Evolutionary conservation across 2,797 vertebrate species (phyloP).

Genomic region (Paratrypauchen microcephalus): DNA sequence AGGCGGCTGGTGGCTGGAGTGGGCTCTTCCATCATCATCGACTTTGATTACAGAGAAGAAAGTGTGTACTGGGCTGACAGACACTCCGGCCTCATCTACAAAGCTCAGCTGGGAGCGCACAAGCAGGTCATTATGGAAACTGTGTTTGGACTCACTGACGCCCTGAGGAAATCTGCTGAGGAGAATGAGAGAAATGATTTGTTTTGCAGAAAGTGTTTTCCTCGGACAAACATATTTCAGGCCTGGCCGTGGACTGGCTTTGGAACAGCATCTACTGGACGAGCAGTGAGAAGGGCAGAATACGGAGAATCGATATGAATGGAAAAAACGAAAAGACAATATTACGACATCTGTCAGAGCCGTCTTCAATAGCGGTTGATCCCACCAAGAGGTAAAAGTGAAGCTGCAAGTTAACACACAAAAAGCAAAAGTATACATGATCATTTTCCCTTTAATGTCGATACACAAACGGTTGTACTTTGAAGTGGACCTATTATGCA

Average conservation of each 20-base stretch:
- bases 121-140: constrained; percentile 78
- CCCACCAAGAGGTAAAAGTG: constrained; percentile 82
- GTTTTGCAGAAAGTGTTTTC: constrained; percentile 81
- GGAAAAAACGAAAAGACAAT: constrained; percentile 81
- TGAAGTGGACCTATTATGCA: too few species aligned
- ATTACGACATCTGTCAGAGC: constrained; percentile 76
- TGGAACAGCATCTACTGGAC: constrained; percentile 84
- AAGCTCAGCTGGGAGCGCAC: constrained; percentile 79
- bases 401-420: neutral
- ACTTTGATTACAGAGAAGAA: constrained; percentile 84
- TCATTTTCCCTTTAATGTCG: too few species aligned
- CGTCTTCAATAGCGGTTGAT: constrained; percentile 80
- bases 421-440: neutral
- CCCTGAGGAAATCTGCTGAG: neutral
- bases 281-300: constrained; percentile 81
- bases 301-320: constrained; percentile 81
- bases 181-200: neutral
- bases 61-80: constrained; percentile 87
- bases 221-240: constrained; percentile 83
- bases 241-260: constrained; percentile 91
- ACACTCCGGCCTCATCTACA: constrained; percentile 82
- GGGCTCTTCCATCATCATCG: constrained; percentile 77
- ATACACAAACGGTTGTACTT: too few species aligned
- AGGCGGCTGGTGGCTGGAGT: constrained; percentile 75
- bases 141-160: neutral